Conservation (phyloP, 2,797 vertebrate genomes). For the Apodemus agrarius region DNA sequence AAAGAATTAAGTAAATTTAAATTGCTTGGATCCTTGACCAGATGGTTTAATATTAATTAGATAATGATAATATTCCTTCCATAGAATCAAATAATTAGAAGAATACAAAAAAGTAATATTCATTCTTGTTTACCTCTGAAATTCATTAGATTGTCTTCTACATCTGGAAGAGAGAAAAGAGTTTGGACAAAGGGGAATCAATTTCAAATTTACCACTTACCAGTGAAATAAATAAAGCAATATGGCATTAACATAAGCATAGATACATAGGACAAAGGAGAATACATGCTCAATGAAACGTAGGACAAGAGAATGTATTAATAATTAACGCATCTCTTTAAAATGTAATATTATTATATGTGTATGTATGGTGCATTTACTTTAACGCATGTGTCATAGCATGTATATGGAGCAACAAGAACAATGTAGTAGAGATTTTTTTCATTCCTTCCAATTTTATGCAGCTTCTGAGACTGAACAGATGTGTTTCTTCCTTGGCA, state of each 20-base stretch:
- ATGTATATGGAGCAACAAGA: too few relatives aligned
- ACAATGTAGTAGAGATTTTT: background rate
- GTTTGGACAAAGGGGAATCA: background rate
- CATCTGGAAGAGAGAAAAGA: background rate
- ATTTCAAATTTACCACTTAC: background rate
- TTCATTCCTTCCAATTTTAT: background rate
- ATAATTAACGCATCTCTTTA: background rate
- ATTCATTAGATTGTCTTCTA: background rate
- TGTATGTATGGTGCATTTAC: too few relatives aligned
- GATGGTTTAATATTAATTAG: background rate
- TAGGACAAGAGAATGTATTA: background rate
- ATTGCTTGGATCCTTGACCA: background rate
- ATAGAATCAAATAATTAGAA: background rate
- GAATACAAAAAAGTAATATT: background rate
- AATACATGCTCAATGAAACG: background rate
- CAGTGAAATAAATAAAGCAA: background rate
- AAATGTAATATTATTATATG: background rate
- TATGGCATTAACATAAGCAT: background rate
- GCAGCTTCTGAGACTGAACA: too few relatives aligned
- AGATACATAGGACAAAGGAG: background rate
- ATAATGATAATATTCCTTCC: background rate
- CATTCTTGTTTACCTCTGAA: background rate
- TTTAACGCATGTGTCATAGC: background rate
- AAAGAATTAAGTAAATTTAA: background rate
- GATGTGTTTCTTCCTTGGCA: background rate